Percentiles rank a stretch among this genome's conserved stretches.
phyloP scores from a whole-genome alignment of 2,888 invertebrate genomes.

The Dolomedes plantarius region DNA sequence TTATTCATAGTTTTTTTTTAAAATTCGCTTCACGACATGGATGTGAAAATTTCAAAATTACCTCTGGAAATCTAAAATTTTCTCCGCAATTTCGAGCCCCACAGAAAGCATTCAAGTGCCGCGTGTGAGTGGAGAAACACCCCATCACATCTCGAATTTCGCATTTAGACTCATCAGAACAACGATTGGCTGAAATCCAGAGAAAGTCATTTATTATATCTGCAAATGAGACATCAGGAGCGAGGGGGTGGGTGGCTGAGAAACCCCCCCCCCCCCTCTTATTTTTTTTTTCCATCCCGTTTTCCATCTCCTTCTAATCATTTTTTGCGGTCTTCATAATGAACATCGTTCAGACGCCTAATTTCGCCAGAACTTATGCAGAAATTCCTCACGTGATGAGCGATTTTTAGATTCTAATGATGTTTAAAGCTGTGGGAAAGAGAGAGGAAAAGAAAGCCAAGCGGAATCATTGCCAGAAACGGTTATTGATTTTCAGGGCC shows the following conservation, averaged over 20 bases:
- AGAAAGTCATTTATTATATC: slow-evolving; percentile 16
- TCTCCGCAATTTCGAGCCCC: background rate
- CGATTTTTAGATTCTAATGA: slow-evolving; percentile 1
- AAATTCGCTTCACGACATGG: too few relatives aligned
- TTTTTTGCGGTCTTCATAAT: slow-evolving; percentile 16
- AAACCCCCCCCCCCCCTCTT: background rate
- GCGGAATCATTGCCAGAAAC: slow-evolving; percentile 5
- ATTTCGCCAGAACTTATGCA: slow-evolving; percentile 10
- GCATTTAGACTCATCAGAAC: slow-evolving; percentile 12
- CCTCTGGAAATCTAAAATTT: background rate
- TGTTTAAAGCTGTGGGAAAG: background rate
- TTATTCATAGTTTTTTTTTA: too few relatives aligned
- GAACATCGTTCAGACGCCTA: slow-evolving; percentile 11
- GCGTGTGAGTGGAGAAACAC: background rate
- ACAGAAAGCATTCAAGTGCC: slow-evolving; percentile 1
- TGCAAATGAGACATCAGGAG: slow-evolving; percentile 12
- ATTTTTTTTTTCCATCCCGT: background rate
- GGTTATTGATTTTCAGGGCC: background rate
- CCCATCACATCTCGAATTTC: background rate
- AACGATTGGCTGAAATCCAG: slow-evolving; percentile 18
- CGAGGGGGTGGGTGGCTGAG: background rate
- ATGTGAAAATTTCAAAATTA: too few relatives aligned
- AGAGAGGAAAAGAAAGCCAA: background rate
- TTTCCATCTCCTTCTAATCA: slow-evolving; percentile 4
- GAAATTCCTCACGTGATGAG: slow-evolving; percentile 9